Base-by-base conservation (phyloP, 2,888 invertebrate species). In the Protonemura montana region DNA sequence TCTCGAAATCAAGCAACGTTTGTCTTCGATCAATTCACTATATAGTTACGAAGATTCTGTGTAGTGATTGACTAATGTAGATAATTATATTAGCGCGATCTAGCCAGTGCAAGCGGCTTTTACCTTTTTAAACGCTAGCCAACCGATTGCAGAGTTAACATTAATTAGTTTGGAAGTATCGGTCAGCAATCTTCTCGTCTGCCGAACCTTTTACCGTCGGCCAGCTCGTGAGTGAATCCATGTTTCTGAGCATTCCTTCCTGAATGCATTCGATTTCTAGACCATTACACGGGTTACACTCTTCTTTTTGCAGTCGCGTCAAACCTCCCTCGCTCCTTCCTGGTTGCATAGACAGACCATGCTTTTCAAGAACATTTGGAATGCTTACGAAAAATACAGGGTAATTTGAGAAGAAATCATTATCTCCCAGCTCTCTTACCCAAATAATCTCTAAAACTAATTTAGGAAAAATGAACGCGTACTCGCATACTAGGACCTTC, bases 1-100 rank as follows among this genome's bases (percentile, higher is more conserved):
- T 2, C 78, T 2, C 59, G 59, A 59, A 78, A 78, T 26, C 2
- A 28, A 27, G 28, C 27, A 78, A 78, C 2, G 78, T 78, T 78
- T 78, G 30, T 30, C 30, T 81, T 30, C 30, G 30, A 30, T n/a
- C 28, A 29, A n/a, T 29, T 29, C 81, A 30, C 29, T 28, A 16
- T 6, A 10, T 81, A 6, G 81, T 21, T 25, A 27, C 27, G 2
- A 28, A 82, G 82, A 82, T 82, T 82, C 35, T 13, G 35, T 82
- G 82, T 25, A 28, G 28, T 83, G 83, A 83, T 83, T 59, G 83
- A 28, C 83, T 83, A 83, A 83, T 83, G 84, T 84, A 84, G 84
- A 84, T 84, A 84, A 84, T 84, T 59, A 83, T 13, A 81, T 81
- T 81, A 81, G 81, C 81, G 81, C 28, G 26, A n/a, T 78, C 28